Conservation (phyloP, 2,113 vertebrate species). For the Aythya baeri region DNA sequence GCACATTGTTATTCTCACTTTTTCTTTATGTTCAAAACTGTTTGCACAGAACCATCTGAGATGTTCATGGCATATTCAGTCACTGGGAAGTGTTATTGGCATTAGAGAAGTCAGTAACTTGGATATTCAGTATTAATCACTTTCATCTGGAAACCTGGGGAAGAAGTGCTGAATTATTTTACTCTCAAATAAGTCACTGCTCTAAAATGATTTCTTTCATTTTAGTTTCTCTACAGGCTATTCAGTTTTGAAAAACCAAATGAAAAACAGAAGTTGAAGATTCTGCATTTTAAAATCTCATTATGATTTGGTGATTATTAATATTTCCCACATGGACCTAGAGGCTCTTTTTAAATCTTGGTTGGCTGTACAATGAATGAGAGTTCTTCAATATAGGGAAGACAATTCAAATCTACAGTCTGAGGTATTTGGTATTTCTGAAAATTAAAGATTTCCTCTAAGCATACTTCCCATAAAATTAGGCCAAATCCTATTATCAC, state of each 20-base stretch:
- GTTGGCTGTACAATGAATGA: neutral
- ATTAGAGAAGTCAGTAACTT: neutral
- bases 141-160: neutral
- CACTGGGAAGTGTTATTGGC: neutral
- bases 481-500: neutral
- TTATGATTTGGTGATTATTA: neutral
- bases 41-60: neutral
- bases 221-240: neutral
- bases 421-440: neutral
- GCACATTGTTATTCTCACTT: neutral
- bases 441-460: neutral
- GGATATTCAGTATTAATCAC: neutral
- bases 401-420: neutral
- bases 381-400: neutral
- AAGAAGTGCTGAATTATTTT: neutral
- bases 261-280: neutral
- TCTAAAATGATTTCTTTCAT: neutral
- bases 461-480: neutral
- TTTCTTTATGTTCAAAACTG: neutral
- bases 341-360: neutral
- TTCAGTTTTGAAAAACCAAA: neutral
- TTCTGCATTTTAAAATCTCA: neutral
- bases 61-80: neutral
- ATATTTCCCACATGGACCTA: neutral
- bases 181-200: neutral